phyloP scores from a whole-genome alignment of 2,113 vertebrate species.

The Cyphomyrus discorhynchus region DNA sequence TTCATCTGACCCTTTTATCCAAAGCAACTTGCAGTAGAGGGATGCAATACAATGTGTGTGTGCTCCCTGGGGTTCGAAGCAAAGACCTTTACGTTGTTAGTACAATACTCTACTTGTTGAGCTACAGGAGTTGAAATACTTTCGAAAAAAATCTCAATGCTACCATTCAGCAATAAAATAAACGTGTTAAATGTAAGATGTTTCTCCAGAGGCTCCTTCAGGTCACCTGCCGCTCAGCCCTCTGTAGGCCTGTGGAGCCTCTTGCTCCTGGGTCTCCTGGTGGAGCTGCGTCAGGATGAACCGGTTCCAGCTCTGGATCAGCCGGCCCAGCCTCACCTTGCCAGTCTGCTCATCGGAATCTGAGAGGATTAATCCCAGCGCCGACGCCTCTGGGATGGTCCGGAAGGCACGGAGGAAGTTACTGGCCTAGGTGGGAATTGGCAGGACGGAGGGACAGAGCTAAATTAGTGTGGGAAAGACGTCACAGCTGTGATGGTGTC shows the following conservation, averaged over 20 bases:
- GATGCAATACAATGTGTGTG: background rate
- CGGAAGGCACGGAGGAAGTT: constrained; percentile 95
- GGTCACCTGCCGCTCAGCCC: constrained; percentile 77
- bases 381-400: constrained; percentile 92
- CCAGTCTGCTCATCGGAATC: constrained; percentile 94
- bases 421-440: constrained; percentile 68
- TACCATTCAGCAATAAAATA: background rate
- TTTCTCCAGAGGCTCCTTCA: background rate
- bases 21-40: background rate
- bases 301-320: constrained; percentile 97
- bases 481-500: background rate
- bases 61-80: background rate
- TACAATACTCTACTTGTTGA: background rate
- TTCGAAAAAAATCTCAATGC: too few relatives aligned
- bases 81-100: background rate
- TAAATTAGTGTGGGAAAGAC: background rate
- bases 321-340: constrained; percentile 80
- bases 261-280: constrained; percentile 95
- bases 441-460: background rate
- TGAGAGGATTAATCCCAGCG: constrained; percentile 87
- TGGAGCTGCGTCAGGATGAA: constrained; percentile 97
- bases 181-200: background rate
- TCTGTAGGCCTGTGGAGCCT: constrained; percentile 88
- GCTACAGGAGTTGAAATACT: background rate
- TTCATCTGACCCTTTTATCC: background rate